Evolutionary conservation across 2,797 vertebrate genomes (phyloP).

Genomic region (Tachyglossus aculeatus): DNA sequence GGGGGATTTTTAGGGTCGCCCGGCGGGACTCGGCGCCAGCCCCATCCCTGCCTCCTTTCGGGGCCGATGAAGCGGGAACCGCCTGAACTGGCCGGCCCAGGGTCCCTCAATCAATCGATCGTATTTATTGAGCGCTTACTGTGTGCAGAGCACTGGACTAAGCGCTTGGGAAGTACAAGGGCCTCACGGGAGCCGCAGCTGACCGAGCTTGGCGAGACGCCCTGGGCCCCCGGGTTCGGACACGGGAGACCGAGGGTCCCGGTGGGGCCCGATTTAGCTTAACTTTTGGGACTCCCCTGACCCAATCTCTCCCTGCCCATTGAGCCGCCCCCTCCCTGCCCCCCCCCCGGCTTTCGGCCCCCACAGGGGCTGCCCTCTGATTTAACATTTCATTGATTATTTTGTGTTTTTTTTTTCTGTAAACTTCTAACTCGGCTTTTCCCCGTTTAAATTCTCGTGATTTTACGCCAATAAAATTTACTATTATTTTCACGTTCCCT

Average conservation of each 20-base stretch:
- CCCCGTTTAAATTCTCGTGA: conserved; percentile 70
- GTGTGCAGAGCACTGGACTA: too few relatives aligned
- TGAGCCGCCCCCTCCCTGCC: neutral
- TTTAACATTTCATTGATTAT: conserved; percentile 37
- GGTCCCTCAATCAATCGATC: too few relatives aligned
- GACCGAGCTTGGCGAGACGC: too few relatives aligned
- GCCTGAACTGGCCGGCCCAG: too few relatives aligned
- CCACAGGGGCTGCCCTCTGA: conserved; percentile 26
- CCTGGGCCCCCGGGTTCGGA: too few relatives aligned
- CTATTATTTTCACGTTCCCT: conserved; percentile 37
- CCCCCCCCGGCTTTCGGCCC: neutral
- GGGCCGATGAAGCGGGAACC: neutral
- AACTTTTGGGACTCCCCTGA: conserved; percentile 2
- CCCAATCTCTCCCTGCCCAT: conserved; percentile 38
- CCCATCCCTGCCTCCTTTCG: neutral
- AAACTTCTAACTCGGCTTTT: conserved; percentile 60
- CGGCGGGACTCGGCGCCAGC: neutral
- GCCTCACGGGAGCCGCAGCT: too few relatives aligned
- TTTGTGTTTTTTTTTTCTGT: conserved; percentile 49
- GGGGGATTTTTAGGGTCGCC: neutral
- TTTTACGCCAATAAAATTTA: conserved; percentile 78
- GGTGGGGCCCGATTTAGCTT: neutral
- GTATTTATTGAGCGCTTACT: too few relatives aligned
- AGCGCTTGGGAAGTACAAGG: too few relatives aligned
- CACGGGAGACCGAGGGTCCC: neutral